Percentiles rank a stretch among this genome's conserved stretches.
These are phyloP conservation scores for Rhinoptilus africanus DNA, from an alignment of 2,113 vertebrate genomes.

Conservation along the genomic window DNA sequence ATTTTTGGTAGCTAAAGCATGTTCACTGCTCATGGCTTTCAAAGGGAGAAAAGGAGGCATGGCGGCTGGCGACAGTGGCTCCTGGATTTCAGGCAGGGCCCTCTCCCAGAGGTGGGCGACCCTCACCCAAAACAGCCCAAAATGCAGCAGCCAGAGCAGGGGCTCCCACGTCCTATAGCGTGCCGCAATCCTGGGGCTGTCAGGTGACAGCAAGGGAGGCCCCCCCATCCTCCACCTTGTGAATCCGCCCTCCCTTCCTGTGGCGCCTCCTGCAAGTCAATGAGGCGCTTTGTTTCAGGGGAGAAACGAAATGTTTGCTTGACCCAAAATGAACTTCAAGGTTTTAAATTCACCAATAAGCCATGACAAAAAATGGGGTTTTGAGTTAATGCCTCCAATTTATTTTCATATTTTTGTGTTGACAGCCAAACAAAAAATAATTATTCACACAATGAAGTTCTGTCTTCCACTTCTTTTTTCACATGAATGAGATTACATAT, in stretches of 20 bases:
- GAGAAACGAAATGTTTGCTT: neutral
- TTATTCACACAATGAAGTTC: slow-evolving; percentile 13
- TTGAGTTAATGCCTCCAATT: neutral
- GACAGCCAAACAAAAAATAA: slow-evolving; percentile 49
- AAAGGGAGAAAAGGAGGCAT: neutral
- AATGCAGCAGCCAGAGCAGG: neutral
- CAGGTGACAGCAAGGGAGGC: accelerated
- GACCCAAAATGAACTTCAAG: slow-evolving; percentile 45
- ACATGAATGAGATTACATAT: slow-evolving; percentile 33
- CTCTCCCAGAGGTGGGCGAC: neutral
- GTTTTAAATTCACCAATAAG: slow-evolving; percentile 36
- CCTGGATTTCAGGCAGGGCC: neutral
- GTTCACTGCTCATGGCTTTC: neutral
- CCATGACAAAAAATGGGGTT: neutral
- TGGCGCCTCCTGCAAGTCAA: neutral
- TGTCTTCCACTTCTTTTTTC: slow-evolving; percentile 51
- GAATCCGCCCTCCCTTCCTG: neutral
- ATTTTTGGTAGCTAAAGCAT: neutral
- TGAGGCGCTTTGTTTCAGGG: slow-evolving; percentile 6
- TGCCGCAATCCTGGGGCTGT: accelerated
- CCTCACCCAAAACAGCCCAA: neutral
- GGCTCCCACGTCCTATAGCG: accelerated
- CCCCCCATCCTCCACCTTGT: neutral
- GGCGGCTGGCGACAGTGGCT: accelerated
- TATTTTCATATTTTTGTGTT: slow-evolving; percentile 47